Base-by-base conservation (phyloP, 2,113 vertebrate genomes). In the Pimephales promelas region DNA sequence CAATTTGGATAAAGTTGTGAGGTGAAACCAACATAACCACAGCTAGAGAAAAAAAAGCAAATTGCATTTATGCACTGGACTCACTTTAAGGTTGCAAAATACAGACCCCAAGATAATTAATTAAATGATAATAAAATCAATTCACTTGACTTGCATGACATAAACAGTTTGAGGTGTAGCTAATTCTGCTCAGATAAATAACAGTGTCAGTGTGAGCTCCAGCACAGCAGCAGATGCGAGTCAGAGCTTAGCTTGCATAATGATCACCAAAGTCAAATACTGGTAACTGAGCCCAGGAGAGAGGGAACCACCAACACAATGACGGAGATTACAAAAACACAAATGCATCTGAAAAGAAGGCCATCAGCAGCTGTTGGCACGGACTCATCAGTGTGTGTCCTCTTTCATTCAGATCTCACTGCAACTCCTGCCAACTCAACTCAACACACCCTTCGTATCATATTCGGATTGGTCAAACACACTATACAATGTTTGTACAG, bases 181-280 rank as follows among this genome's bases (percentile, higher is more conserved):
- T 31, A 64, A 64, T 70, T 70, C 66, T 70, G 20, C 9, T 70
- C 36, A 10, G 7, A 66, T 28, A 66, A 52, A 70, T 70, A 13
- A 57, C 11, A 16, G 24, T 14, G 43, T 52, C 16, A 4, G 66
- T 18, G 22, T 71, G 24, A 66, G 28, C 45, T 66, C 18, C 3
- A 18, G 59, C 59, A 31, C 16, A 10, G 36, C 36, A 45, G 68
- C 36, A 74, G 70, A 83, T 64, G 81, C 36, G 31, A 61, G 11
- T 16, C 13, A 8, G 4, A 20, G 59, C 72, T 28, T 34, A 20
- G 71, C 59, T 43, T 76, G 28, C 22, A 22, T 64, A 76, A 74
- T 43, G 76, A 85, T 26, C 57, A 59, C 5, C 61, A 75, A 61
- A 47, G 9, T 45, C 70, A 64, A 9, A 62, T 4, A 43, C 45